phyloP scores from a whole-genome alignment of 1,140 invertebrate species.

The Drosophila albomicans region DNA sequence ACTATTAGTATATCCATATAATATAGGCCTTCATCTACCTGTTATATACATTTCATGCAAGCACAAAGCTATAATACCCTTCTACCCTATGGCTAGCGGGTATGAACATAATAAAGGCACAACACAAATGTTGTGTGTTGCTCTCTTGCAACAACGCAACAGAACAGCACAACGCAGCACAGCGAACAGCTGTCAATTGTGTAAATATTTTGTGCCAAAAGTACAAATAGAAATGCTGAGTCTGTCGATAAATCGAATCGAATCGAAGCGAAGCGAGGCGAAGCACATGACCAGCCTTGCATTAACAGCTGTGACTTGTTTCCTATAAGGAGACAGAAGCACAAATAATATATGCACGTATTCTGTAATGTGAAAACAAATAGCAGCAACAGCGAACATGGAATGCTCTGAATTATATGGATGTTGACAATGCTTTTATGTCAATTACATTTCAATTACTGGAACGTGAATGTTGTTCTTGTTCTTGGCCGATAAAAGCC shows the following conservation, averaged over 20 bases:
- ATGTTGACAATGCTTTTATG: constrained; percentile 2
- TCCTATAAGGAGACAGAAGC: background rate
- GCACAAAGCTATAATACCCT: no score
- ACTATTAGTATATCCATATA: background rate
- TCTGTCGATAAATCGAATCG: constrained; percentile 35
- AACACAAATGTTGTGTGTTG: constrained; percentile 12
- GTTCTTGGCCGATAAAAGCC: background rate
- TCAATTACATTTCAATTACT: constrained; percentile 37
- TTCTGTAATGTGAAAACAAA: constrained; percentile 36
- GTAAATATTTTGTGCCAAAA: constrained; percentile 53
- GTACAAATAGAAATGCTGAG: constrained; percentile 44
- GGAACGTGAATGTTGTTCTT: background rate
- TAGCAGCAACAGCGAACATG: background rate
- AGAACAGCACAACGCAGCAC: background rate
- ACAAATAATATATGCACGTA: background rate
- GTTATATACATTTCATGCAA: no score
- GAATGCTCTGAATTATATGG: background rate
- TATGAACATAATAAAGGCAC: constrained; percentile 12
- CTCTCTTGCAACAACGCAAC: background rate
- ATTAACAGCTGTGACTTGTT: constrained; percentile 43
- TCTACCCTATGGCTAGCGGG: background rate
- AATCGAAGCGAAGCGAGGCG: no score
- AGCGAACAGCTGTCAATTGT: constrained; percentile 52
- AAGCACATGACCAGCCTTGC: constrained; percentile 47
- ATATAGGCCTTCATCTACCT: background rate